Evolutionary conservation across 2,888 invertebrate genomes (phyloP).

Genomic region (Orthosia cruda): DNA sequence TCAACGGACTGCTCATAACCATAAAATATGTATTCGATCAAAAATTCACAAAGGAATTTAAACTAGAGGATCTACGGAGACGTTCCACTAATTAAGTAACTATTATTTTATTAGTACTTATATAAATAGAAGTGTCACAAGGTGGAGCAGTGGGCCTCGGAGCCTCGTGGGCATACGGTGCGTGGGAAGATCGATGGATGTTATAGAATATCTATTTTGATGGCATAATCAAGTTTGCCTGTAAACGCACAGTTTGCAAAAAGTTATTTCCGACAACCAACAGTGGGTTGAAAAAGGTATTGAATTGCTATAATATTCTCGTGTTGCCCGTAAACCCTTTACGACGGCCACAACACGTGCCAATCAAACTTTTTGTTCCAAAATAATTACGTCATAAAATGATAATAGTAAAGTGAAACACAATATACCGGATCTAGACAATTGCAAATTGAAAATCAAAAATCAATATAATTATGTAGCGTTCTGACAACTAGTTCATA

Average conservation of each 20-base stretch:
- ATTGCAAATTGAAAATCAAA: conserved; percentile 7
- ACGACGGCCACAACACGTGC: not conserved
- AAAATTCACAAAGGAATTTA: conserved; percentile 9
- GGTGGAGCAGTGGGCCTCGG: too few species aligned
- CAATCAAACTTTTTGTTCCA: not conserved
- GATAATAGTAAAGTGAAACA: not conserved
- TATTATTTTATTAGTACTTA: not conserved
- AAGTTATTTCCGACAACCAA: not conserved
- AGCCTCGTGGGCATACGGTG: not conserved
- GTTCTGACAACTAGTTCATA: conserved; percentile 9
- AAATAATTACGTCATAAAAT: not conserved
- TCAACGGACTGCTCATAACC: not conserved
- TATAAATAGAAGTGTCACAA: not conserved
- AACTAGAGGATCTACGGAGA: conserved; percentile 4
- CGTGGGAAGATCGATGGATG: not conserved
- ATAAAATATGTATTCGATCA: conserved; percentile 17
- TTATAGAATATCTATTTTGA: not conserved
- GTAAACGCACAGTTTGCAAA: not conserved
- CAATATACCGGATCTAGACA: not conserved
- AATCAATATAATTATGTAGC: not conserved
- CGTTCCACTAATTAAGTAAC: conserved; percentile 10
- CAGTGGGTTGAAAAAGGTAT: conserved; percentile 13
- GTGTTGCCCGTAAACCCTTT: not conserved
- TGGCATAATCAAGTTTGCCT: conserved; percentile 2
- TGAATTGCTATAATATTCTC: not conserved